A percentile compares a stretch with the other conserved stretches of the same genome.
These are phyloP conservation scores for Palythoa grandis DNA, from an alignment of 92 coral and sea anemone genomes.

Conservation along the genomic window DNA sequence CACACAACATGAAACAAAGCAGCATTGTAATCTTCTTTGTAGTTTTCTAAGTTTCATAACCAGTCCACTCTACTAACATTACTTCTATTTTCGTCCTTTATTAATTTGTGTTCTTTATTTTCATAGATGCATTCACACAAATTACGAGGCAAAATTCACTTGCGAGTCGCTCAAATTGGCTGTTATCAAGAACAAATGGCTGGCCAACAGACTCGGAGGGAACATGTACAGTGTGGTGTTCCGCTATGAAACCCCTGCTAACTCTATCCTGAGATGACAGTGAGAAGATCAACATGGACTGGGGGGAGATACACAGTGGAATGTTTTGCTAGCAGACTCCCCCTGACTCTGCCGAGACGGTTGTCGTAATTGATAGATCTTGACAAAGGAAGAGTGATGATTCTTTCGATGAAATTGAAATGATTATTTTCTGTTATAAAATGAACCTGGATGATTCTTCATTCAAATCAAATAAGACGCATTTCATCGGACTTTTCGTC, in stretches of 20 bases:
- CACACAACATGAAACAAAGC: too few relatives aligned
- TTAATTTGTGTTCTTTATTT: not conserved
- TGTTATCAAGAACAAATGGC: constrained; percentile 94
- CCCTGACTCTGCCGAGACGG: not conserved
- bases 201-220: constrained; percentile 88
- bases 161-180: constrained; percentile 97
- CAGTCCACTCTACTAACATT: too few relatives aligned
- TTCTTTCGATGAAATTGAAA: too few relatives aligned
- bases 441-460: too few relatives aligned
- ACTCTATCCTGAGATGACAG: not conserved
- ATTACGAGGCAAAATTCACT: constrained; percentile 84
- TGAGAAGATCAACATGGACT: not conserved
- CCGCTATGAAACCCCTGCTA: constrained; percentile 55
- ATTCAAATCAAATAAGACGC: too few relatives aligned
- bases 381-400: too few relatives aligned
- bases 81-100: too few relatives aligned
- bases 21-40: too few relatives aligned
- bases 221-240: constrained; percentile 97
- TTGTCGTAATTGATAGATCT: too few relatives aligned
- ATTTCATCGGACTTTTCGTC: too few relatives aligned
- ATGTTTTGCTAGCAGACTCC: not conserved
- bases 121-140: constrained; percentile 84
- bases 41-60: too few relatives aligned
- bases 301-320: not conserved
- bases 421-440: too few relatives aligned